phyloP scores from a whole-genome alignment of 2,113 vertebrate genomes.

The Noctilio leporinus region DNA sequence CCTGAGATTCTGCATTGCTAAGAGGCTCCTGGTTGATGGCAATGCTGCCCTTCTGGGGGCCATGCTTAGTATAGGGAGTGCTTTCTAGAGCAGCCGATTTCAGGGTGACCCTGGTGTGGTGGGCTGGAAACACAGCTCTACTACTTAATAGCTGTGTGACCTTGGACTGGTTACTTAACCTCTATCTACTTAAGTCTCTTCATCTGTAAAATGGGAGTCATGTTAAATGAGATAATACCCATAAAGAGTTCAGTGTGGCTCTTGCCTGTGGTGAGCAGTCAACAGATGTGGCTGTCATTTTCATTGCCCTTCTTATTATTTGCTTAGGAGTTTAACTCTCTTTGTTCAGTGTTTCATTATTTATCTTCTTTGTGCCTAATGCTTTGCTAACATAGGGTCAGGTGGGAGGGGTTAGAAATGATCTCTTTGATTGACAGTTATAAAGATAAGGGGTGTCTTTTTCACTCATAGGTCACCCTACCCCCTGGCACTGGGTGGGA shows the following conservation, averaged over 20 bases:
- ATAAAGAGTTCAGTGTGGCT: not conserved
- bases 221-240: not conserved
- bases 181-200: not conserved
- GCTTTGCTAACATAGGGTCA: not conserved
- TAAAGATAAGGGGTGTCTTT: not conserved
- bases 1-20: not conserved
- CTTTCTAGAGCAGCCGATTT: not conserved
- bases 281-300: not conserved
- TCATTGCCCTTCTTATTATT: not conserved
- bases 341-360: not conserved
- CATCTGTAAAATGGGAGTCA: not conserved
- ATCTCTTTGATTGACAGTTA: not conserved
- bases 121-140: not conserved
- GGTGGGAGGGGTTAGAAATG: not conserved
- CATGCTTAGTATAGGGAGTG: not conserved
- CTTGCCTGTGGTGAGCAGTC: not conserved
- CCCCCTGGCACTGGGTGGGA: not conserved
- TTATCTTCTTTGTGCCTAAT: not conserved
- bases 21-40: rapidly evolving
- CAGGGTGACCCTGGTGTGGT: not conserved
- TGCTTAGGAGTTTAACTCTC: not conserved
- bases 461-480: not conserved
- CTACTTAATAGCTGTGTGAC: not conserved
- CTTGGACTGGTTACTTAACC: too few species aligned
- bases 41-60: not conserved